Base-by-base conservation (phyloP, 1,140 invertebrate genomes). In the Aphelinus atriplicis region DNA sequence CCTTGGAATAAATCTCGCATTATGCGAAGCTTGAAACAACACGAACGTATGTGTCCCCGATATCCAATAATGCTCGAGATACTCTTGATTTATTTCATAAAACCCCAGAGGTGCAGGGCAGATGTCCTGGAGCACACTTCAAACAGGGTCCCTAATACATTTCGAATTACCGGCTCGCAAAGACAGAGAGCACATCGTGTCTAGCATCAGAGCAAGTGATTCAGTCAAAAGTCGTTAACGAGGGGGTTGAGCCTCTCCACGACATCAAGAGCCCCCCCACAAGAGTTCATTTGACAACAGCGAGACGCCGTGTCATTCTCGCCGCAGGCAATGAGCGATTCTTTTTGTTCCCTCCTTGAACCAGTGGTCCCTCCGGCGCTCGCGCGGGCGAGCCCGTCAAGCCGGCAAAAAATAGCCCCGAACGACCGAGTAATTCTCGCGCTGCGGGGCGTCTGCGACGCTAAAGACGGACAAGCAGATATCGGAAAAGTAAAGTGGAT, bases 341-440 rank as follows among this genome's bases (percentile, higher is more conserved):
- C 4, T 50, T 0, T 56, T 50, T 62, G 43, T 47, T 7, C n/a
- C 26, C 26, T 26, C 26, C 26, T 26, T 26, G 26, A 26, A 26
- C 26, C 26, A 26, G 26, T 26, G 26, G 26, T 26, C 26, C 26
- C 26, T 26, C 26, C 26, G 26, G 26, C 57, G 9, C 48, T 71
- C 43, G 43, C 43, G 53, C 10, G 56, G 62, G 45, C 48, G 47
- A 70, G 51, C 53, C 46, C 65, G 58, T 75, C 45, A 45, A 47
- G 50, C 26, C 26, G 42, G 71, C 46, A 26, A 71, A 75, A 65
- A 75, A 75, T 69, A 65, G 26, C 47, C 1, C 47, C 2, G 42
- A 69, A 63, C 45, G 71, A 60, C 50, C 58, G 26, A 61, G 68
- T 71, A 76, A 76, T 76, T 76, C 71, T 76, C 61, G 26, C 26